Conservation (phyloP, 2,888 invertebrate genomes). For the Candidula unifasciata region DNA sequence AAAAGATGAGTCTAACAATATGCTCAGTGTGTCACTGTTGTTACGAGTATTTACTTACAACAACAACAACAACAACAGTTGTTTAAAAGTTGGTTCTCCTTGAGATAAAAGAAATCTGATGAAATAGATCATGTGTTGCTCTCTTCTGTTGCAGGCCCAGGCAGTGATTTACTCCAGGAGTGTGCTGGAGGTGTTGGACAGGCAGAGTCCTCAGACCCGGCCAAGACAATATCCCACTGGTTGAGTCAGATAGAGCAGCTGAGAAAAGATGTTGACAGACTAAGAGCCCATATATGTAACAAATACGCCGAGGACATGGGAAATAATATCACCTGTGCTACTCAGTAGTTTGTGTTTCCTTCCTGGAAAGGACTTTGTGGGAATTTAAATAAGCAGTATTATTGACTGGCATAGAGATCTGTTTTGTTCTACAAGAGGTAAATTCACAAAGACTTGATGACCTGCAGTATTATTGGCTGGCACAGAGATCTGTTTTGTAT, state of each 20-base stretch:
- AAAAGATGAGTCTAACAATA: too few species aligned
- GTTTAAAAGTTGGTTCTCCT: neutral
- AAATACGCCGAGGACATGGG: constrained; percentile 75
- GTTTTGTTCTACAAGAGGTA: too few species aligned
- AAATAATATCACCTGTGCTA: constrained; percentile 72
- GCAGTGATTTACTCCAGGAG: constrained; percentile 48
- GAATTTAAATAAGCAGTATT: too few species aligned
- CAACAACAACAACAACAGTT: neutral
- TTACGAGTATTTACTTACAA: too few species aligned
- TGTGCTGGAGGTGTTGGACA: constrained; percentile 39
- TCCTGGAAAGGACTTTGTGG: too few species aligned
- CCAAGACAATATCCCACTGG: constrained; percentile 67
- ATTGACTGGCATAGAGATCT: too few species aligned
- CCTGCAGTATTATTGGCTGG: too few species aligned
- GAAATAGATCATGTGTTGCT: neutral
- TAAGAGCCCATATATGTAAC: constrained; percentile 72
- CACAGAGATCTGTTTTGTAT: too few species aligned
- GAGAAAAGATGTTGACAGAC: constrained; percentile 68
- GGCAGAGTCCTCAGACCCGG: constrained; percentile 18
- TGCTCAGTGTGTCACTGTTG: too few species aligned
- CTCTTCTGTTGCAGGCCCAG: constrained; percentile 7
- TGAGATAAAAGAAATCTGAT: neutral
- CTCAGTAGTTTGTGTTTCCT: constrained; percentile 58
- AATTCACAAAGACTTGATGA: too few species aligned
- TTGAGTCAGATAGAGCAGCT: constrained; percentile 66